Base-by-base conservation (phyloP, 2,888 invertebrate species). In the Spicauda simplicius region DNA sequence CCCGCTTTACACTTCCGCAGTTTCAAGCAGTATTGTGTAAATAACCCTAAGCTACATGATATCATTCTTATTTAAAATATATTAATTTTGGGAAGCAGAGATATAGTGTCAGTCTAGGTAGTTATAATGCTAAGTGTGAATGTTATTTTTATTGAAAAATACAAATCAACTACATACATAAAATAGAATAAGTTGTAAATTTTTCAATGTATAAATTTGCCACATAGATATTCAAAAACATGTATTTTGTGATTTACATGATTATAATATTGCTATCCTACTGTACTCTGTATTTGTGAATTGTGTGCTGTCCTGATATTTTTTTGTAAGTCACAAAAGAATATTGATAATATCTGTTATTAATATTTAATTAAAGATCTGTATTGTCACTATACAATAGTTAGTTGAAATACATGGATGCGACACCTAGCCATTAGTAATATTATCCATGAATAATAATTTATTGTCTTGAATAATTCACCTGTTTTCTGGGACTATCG, bases 11-110 rank as follows among this genome's bases (percentile, higher is more conserved):
- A 83, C 82, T 82, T 82, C 82, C 80, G 80, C 80, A 73, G 79
- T 77, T 79, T 81, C 78, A 72, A 85, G 83, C 90, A 91, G 91
- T 91, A 91, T 91, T 91, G 83, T 91, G 90, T 90, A 90, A 81
- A 91, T 91, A 88, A 77, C 80, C 68, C 76, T 78, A 81, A 81
- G 77, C 78, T 80, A 81, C 81, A 79, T 80, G 78, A 80, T 80
- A 81, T 81, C 79, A 81, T 80, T 81, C 81, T 82, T 83, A 83
- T 85, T 83, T 84, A 84, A 80, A 65, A 76, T 79, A 76, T 82
- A 83, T 73, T 77, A 81, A 85, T 80, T 45, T 82, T 80, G 79
- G 79, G 78, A 80, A 79, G 73, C 77, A 79, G 76, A 80, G 78
- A 64, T 55, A 64, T 68, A 64, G 85, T 84, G 83, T 85, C 83